Evolutionary conservation across 2,888 invertebrate species (phyloP), one percentile per base, ranked within the genome.

Genomic region (Sarcophaga variegata): DNA sequence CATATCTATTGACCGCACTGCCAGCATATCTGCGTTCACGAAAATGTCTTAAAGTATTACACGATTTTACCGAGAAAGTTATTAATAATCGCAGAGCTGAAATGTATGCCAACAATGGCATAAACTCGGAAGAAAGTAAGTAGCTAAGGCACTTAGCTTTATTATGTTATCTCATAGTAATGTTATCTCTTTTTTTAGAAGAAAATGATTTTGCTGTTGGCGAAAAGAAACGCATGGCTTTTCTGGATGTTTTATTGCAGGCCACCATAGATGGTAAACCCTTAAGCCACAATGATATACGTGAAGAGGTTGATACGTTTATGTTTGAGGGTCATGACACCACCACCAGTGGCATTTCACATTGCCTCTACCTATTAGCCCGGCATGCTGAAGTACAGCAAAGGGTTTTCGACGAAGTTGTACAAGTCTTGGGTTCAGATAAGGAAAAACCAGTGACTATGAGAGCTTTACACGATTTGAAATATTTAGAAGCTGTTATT

Each of bases 271-370:
- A 95, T 2, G 91, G 94, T 54, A 70, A 81, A 37, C 94, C 94
- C 4, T 92, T 96, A 69, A 94, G 94, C 8, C 94, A 95, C 71
- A 92, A 94, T 20, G 95, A 95, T 78, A 94, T 96, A 10, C 93
- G 95, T 75, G 95, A 96, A 91, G 96, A 96, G 93, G 95, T 96
- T 0, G 95, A 96, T 88, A 96, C 96, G 0, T 96, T 96, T 45
- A 91, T 91, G 90, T 91, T 96, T 92, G 96, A 95, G 85, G 91
- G 92, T 3, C 90, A 92, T 45, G 92, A 93, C 60, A 93, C 93
- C 1, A 92, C 92, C 4, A 91, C 91, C 0, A 90, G 90, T 77
- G 93, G 88, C 20, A 91, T 93, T 3, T 89, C 90, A 17, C 91
- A 91, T 83, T 90, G 90, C 1, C 84, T 92, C 0, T 92, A 90